Conservation (phyloP, 2,113 vertebrate genomes). For the Montifringilla adamsi region DNA sequence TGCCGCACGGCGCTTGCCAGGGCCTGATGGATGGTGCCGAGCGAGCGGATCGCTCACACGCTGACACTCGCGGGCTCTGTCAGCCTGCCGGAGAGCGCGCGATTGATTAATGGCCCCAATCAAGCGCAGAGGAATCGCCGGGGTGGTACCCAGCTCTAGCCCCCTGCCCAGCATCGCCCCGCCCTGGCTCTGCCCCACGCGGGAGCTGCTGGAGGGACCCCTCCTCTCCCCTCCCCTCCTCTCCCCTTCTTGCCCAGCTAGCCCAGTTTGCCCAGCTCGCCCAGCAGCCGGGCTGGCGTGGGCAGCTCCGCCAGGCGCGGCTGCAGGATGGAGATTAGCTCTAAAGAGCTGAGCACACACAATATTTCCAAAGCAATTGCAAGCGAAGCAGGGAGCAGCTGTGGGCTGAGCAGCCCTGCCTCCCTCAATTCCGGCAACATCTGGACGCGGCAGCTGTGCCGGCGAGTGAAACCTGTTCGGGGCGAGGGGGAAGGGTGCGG, state of each 20-base stretch:
- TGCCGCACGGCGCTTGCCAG: background rate
- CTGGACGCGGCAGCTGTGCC: constrained; percentile 54
- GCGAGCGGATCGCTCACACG: constrained; percentile 27
- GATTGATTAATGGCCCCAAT: constrained; percentile 50
- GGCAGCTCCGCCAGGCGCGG: background rate
- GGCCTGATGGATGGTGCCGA: constrained; percentile 53
- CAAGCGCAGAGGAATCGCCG: background rate
- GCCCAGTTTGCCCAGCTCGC: background rate
- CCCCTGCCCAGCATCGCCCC: background rate
- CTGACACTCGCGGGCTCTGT: constrained; percentile 19
- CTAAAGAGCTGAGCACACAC: constrained; percentile 32
- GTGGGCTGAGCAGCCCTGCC: constrained; percentile 42
- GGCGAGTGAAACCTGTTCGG: background rate
- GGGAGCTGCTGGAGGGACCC: rapidly evolving
- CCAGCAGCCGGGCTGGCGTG: background rate
- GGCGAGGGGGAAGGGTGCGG: background rate
- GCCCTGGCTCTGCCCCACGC: rapidly evolving
- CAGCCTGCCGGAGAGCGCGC: background rate
- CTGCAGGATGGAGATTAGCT: constrained; percentile 13
- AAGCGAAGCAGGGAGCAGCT: constrained; percentile 55
- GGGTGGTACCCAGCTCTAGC: background rate
- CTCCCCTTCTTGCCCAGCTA: background rate
- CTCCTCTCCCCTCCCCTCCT: background rate
- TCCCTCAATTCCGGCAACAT: constrained; percentile 37
- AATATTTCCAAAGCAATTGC: constrained; percentile 36